Percentiles rank a stretch among this genome's conserved stretches.
Evolutionary conservation across 1,140 invertebrate species (phyloP).

Genomic region (Trichonephila inaurata): DNA sequence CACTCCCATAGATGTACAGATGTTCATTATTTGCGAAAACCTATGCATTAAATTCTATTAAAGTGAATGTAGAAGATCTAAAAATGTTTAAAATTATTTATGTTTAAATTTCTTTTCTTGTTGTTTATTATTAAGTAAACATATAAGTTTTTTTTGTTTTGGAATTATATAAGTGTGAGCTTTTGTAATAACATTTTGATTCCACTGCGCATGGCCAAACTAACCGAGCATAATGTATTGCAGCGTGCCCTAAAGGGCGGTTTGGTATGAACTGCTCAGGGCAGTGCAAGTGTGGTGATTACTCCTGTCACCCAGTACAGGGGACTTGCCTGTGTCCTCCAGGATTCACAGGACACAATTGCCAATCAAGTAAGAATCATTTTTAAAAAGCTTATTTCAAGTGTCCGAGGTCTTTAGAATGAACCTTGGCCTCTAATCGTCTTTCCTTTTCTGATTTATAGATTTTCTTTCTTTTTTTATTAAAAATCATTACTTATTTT

Average conservation of each 20-base stretch:
- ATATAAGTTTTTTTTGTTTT: neutral
- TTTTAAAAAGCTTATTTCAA: neutral
- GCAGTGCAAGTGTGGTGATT: conserved; percentile 86
- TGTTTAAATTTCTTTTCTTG: neutral
- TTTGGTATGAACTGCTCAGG: conserved; percentile 84
- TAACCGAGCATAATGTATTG: neutral
- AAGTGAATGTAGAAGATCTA: too few species aligned
- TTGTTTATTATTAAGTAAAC: neutral
- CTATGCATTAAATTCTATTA: too few species aligned
- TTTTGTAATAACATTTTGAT: too few species aligned
- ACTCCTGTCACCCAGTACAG: conserved; percentile 90
- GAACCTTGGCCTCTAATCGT: too few species aligned
- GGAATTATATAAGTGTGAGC: neutral
- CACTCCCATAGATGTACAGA: too few species aligned
- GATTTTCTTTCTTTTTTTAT: too few species aligned
- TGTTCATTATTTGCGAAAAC: too few species aligned
- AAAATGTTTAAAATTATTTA: too few species aligned
- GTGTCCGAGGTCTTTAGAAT: too few species aligned
- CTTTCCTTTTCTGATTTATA: too few species aligned
- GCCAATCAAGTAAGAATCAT: conserved; percentile 83
- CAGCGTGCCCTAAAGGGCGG: conserved; percentile 73
- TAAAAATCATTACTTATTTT: too few species aligned
- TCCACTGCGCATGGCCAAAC: neutral
- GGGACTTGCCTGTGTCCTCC: conserved; percentile 93
- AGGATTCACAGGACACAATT: conserved; percentile 90